Evolutionary conservation across 2,888 invertebrate species (phyloP), one percentile per base, ranked within the genome.

Genomic region (Andricus curvator): DNA sequence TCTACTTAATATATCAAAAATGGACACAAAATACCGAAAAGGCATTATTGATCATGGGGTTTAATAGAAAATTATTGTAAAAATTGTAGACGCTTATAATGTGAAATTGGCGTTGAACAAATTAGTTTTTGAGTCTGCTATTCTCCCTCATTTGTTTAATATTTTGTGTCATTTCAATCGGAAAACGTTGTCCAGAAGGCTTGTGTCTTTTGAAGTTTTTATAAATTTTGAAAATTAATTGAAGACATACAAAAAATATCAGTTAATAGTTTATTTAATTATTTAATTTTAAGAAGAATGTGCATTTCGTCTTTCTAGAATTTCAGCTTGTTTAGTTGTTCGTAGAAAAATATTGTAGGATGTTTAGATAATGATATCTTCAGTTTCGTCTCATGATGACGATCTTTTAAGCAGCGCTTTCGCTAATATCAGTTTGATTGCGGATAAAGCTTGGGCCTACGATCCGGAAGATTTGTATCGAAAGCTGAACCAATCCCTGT

Each of bases 401-500:
- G 91, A 91, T 83, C 86, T 90, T 81, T 82, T 91, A 79, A 90
- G 33, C 88, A 89, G 88, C 88, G 91, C 92, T 33, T 89, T 90
- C 77, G 91, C 90, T 62, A 92, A 92, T 85, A 88, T 92, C 79
- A 88, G 87, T 82, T 84, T 92, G 80, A 89, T 90, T 77, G 92
- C 91, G 64, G 89, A 91, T 84, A 87, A 84, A 83, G 88, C 88
- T 80, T 92, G 92, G 92, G 87, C 87, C 48, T 87, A 83, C 80
- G 86, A 90, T 82, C 84, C 85, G 56, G 88, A 88, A 48, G 90
- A 92, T 84, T 84, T 86, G 9, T 92, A 90, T 84, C 87, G 88
- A 84, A 90, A 89, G 84, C 87, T 90, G 76, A 92, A 92, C 86
- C 89, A 88, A 80, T 86, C 85, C 44, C 85, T 92, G 85, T 90